Evolutionary conservation across 2,888 invertebrate genomes (phyloP), one percentile per base, ranked within the genome.

Genomic region (Cataglyphis altisquamis): DNA sequence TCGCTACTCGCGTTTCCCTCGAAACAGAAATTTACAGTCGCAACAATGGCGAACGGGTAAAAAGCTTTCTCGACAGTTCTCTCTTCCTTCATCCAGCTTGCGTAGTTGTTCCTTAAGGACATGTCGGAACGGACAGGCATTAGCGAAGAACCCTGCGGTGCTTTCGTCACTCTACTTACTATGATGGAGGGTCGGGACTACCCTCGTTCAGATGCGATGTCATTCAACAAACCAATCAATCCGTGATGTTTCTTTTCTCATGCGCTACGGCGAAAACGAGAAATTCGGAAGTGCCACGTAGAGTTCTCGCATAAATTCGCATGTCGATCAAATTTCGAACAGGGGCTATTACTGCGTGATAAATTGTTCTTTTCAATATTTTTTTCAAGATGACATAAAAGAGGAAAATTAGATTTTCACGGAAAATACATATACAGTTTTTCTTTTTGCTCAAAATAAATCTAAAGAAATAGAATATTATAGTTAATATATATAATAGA

Each of bases 1-100:
- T 68, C 60, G 32, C 39, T 63, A 29, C 48, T 32, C 36, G 25
- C 57, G n/a, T 52, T 15, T 77, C 70, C 15, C 18, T 41, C 18
- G 60, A 82, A 75, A 77, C 55, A 84, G 36, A 82, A 84, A 86
- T 84, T 86, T 78, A 39, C 52, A 62, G 68, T 62, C 55, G 36
- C 57, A 36, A 70, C 36, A 78, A 48, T 60, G 21, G 21, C 52
- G 67, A n/a, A 62, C 6, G 32, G 29, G 63, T 85, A 52, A 84
- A 84, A 84, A 84, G 81, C 81, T 75, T 64, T 80, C 62, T 25
- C 18, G 32, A 12, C 21, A 21, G 64, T 63, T n/a, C n/a, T 81
- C 52, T 66, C 39, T 68, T 81, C 36, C 62, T 48, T 75, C 81
- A 57, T 45, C 41, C 64, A 45, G 45, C 48, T 67, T 57, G n/a